Percentiles rank a stretch among this genome's conserved stretches.
These are phyloP conservation scores for Drosophila ezoana DNA, from an alignment of 2,888 invertebrate genomes.

Conservation along the genomic window DNA sequence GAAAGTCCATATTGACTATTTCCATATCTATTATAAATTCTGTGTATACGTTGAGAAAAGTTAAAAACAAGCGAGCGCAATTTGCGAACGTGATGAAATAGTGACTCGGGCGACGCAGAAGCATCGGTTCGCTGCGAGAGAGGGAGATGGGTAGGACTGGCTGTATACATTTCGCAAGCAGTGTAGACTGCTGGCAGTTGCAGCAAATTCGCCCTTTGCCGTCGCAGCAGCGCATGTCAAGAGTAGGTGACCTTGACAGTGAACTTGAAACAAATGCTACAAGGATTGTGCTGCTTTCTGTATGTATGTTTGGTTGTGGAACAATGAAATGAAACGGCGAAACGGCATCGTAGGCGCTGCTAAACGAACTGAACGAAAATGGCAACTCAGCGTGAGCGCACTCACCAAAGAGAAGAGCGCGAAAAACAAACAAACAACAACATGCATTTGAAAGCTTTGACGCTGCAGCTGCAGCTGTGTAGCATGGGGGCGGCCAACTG, in stretches of 20 bases:
- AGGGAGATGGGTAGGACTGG: constrained; percentile 3
- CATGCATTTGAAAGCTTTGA: constrained; percentile 27
- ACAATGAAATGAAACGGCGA: constrained; percentile 35
- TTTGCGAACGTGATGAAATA: constrained; percentile 33
- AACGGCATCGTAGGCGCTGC: too few relatives aligned
- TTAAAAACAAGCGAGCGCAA: constrained; percentile 15
- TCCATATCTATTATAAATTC: constrained; percentile 36
- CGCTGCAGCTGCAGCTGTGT: constrained; percentile 37
- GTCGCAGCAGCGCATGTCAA: constrained; percentile 87
- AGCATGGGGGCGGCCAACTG: constrained; percentile 16
- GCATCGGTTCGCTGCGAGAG: constrained; percentile 1
- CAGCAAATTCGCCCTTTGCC: constrained; percentile 53
- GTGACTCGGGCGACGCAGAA: neutral
- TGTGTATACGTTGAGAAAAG: constrained; percentile 38
- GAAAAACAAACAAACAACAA: constrained; percentile 1
- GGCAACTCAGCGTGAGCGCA: constrained; percentile 10
- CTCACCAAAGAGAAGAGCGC: constrained; percentile 4
- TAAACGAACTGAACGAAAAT: constrained; percentile 34
- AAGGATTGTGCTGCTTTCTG: constrained; percentile 74
- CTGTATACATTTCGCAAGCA: constrained; percentile 44
- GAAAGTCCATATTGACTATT: constrained; percentile 8
- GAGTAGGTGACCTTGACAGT: constrained; percentile 92
- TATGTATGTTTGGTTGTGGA: constrained; percentile 29
- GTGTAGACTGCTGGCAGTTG: constrained; percentile 41
- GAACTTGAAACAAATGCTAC: constrained; percentile 88